Percentiles rank a stretch among this genome's conserved stretches.
Conservation (phyloP, 2,888 invertebrate genomes). For the Caenorhabditis becei region DNA sequence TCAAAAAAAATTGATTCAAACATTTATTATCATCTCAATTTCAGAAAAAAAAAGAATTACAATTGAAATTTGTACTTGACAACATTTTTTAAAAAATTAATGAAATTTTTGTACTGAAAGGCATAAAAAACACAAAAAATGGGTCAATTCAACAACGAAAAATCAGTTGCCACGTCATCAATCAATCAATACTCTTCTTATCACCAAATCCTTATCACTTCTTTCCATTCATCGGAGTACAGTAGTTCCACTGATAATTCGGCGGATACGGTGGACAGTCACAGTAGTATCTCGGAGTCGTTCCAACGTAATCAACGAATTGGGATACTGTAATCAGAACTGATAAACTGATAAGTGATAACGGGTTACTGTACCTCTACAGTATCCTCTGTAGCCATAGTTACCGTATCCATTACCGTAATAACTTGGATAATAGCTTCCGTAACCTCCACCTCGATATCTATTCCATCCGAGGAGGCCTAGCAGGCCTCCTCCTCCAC, state of each 20-base stretch:
- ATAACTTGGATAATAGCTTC: constrained; percentile 24
- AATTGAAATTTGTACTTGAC: no score
- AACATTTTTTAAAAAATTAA: no score
- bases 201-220: background rate
- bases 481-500: constrained; percentile 12
- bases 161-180: background rate
- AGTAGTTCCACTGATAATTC: constrained; percentile 48
- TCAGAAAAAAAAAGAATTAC: no score
- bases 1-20: no score
- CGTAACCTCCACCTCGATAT: constrained; percentile 22
- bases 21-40: no score
- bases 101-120: no score
- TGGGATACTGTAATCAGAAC: constrained; percentile 13
- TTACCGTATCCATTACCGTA: constrained; percentile 8
- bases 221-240: constrained; percentile 31
- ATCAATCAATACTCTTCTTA: background rate
- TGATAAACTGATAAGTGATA: no score
- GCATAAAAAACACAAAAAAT: no score
- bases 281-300: constrained; percentile 41
- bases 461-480: background rate
- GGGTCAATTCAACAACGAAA: background rate
- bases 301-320: constrained; percentile 41
- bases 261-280: constrained; percentile 53
- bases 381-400: constrained; percentile 6
- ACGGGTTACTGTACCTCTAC: constrained; percentile 16